Percentiles rank a stretch among this genome's conserved stretches.
phyloP scores from a whole-genome alignment of 2,797 vertebrate genomes.

The Graptemys geographica region DNA sequence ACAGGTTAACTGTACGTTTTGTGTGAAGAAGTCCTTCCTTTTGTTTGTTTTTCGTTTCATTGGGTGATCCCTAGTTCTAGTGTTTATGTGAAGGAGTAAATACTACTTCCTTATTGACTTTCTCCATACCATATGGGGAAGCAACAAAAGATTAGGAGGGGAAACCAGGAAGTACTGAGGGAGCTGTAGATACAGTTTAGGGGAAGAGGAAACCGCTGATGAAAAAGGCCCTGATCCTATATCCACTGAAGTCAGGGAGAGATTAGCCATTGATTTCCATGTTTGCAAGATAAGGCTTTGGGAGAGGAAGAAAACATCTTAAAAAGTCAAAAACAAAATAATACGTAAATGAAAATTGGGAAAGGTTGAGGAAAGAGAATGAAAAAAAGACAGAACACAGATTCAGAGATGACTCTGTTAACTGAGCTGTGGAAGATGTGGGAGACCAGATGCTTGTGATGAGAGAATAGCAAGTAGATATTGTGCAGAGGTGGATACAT shows the following conservation, averaged over 20 bases:
- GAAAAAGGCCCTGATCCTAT: not conserved
- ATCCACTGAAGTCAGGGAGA: not conserved
- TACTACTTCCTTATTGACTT: too few species aligned
- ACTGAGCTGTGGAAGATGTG: not conserved
- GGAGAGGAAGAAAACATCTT: too few species aligned
- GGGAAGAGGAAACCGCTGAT: not conserved
- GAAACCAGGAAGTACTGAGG: not conserved
- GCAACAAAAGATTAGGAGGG: not conserved
- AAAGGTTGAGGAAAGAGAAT: not conserved
- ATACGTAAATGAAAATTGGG: not conserved
- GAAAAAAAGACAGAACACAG: not conserved
- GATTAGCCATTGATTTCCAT: not conserved
- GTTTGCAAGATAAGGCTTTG: not conserved
- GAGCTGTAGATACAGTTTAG: not conserved
- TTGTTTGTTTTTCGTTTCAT: too few species aligned
- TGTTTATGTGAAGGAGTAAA: too few species aligned
- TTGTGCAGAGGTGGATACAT: too few species aligned
- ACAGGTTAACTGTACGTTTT: too few species aligned
- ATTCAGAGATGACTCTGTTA: not conserved
- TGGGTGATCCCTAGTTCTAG: too few species aligned
- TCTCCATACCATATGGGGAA: not conserved
- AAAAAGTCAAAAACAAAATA: not conserved
- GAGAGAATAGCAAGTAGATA: too few species aligned
- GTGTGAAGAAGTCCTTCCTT: too few species aligned
- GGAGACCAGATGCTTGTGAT: not conserved